Evolutionary conservation across 2,113 vertebrate species (phyloP).

Genomic region (Rhineura floridana): DNA sequence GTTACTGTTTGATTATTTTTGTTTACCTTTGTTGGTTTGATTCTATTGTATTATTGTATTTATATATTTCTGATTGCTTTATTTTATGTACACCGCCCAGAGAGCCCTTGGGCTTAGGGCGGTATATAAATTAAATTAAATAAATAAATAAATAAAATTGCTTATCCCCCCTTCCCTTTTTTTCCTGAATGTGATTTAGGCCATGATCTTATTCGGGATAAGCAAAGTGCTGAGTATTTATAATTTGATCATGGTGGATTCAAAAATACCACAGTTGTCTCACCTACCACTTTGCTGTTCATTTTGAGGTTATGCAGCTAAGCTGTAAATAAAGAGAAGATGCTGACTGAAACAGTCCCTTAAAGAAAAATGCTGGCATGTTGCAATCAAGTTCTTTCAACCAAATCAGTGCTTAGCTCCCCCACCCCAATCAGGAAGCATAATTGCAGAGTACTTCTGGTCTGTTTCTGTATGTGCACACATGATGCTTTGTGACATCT

Average conservation of each 20-base stretch:
- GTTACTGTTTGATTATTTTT: too few relatives aligned
- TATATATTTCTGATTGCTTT: too few relatives aligned
- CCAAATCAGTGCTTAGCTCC: neutral
- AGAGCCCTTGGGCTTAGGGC: too few relatives aligned
- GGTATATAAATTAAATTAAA: too few relatives aligned
- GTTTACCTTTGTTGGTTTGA: too few relatives aligned
- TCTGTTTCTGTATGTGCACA: slow-evolving; percentile 11
- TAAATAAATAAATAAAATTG: too few relatives aligned
- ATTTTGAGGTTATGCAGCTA: slow-evolving; percentile 25
- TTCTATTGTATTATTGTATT: too few relatives aligned
- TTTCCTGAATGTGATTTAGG: neutral
- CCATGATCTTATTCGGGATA: slow-evolving; percentile 3
- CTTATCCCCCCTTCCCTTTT: too few relatives aligned
- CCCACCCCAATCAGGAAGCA: slow-evolving; percentile 20
- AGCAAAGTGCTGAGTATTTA: slow-evolving; percentile 39
- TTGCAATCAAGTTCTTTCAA: slow-evolving; percentile 14
- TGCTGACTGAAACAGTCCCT: neutral
- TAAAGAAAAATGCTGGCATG: slow-evolving; percentile 31
- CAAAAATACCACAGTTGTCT: slow-evolving; percentile 12
- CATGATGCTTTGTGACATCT: slow-evolving; percentile 16
- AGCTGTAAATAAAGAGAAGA: slow-evolving; percentile 5
- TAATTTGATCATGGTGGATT: slow-evolving; percentile 31
- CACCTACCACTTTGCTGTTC: slow-evolving; percentile 34
- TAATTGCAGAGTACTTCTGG: slow-evolving; percentile 11
- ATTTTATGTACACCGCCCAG: too few relatives aligned